Evolutionary conservation across 2,888 invertebrate genomes (phyloP), one percentile per base, ranked within the genome.

Genomic region (Troides oblongomaculatus): DNA sequence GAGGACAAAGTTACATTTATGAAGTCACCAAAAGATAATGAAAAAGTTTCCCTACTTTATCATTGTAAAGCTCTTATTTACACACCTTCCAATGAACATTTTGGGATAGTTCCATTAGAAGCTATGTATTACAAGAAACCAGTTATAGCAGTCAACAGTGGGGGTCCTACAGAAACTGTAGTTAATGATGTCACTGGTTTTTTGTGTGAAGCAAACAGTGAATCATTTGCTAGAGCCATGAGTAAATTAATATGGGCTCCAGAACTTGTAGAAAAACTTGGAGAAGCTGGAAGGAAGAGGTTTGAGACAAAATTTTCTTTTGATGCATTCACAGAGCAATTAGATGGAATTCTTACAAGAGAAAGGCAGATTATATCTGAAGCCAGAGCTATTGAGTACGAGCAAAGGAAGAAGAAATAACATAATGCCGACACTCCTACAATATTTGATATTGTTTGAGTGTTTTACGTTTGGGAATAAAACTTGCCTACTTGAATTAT

Each of bases 71-170:
- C 97, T 74, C 89, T 99, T 25, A 83, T 99, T 30, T 99, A 99
- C 83, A 99, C 99, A 10, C 99, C 99, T 1, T 95, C 96, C 3
- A 97, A 97, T 84, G 99, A 99, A 86, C 99, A 99, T 90, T 99
- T 99, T 93, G 99, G 99, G 7, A 99, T 99, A 79, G 99, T 99
- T 12, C 99, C 99, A 0, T 92, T 99, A 67, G 99, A 99, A 93
- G 99, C 99, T 0, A 99, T 99, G 99, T 97, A 97, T 83, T 95
- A 96, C 83, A 93, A 94, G 5, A 97, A 97, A 80, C 99, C 99
- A 6, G 99, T 99, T 0, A 95, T 99, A 75, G 99, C 99, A 0
- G 96, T 97, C 0, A 97, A 97, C 79, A 97, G 97, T 79, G 99
- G 99, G 39, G 99, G 99, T 0, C 99, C 99, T 0, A 95, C 95